A percentile compares a stretch with the other conserved stretches of the same genome.
These are phyloP conservation scores for Hyposmocoma kahamanoa DNA, from an alignment of 1,140 invertebrate genomes.

Conservation along the genomic window DNA sequence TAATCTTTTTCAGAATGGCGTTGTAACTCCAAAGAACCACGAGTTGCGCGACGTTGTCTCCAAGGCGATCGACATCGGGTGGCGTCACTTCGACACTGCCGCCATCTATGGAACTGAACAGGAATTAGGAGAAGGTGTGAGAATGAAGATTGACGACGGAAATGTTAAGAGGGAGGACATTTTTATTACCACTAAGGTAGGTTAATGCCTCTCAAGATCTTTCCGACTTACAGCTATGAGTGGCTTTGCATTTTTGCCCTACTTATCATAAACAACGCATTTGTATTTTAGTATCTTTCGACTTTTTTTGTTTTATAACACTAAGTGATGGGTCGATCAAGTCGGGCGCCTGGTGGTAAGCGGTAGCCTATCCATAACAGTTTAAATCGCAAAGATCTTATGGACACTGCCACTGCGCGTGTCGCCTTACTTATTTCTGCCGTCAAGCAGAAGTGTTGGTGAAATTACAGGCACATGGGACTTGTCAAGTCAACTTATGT, in stretches of 20 bases:
- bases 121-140: conserved; percentile 86
- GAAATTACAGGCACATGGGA: too few species aligned
- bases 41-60: conserved; percentile 76
- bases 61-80: conserved; percentile 87
- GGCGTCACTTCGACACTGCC: conserved; percentile 93
- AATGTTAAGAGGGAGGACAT: conserved; percentile 86
- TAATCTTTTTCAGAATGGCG: conserved; percentile 21
- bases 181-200: conserved; percentile 87
- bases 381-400: too few species aligned
- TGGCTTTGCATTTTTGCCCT: too few species aligned
- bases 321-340: too few species aligned
- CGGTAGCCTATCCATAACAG: too few species aligned
- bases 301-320: neutral
- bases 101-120: conserved; percentile 88
- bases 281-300: neutral
- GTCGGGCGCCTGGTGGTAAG: too few species aligned
- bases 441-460: neutral
- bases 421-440: neutral
- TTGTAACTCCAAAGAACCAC: conserved; percentile 15
- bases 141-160: conserved; percentile 80
- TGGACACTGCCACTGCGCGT: neutral
- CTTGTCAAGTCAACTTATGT: too few species aligned
- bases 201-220: neutral
- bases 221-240: too few species aligned
- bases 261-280: too few species aligned